Evolutionary conservation across 2,113 vertebrate genomes (phyloP).

Genomic region (Thalassarche chlororhynchos): DNA sequence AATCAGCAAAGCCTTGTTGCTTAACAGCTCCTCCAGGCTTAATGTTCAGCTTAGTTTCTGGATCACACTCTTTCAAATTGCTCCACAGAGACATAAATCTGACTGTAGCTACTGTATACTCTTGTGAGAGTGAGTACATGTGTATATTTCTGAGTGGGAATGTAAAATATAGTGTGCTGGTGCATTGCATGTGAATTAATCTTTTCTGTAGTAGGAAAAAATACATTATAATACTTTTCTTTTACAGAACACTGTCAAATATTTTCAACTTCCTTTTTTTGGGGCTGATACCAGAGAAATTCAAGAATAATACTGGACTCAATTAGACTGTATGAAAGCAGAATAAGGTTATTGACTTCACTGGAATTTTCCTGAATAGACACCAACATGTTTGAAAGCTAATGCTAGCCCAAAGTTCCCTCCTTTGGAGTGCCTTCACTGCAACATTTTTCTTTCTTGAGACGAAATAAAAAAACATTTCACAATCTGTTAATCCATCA

Average conservation of each 20-base stretch:
- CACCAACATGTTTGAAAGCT: neutral
- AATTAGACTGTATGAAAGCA: neutral
- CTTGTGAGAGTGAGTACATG: constrained; percentile 28
- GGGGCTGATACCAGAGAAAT: neutral
- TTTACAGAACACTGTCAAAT: neutral
- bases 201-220: neutral
- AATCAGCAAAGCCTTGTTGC: constrained; percentile 56
- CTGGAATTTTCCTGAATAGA: neutral
- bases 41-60: constrained; percentile 55
- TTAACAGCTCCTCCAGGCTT: constrained; percentile 63
- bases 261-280: neutral
- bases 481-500: neutral
- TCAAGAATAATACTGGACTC: neutral
- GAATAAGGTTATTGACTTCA: neutral
- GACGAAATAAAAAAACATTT: neutral
- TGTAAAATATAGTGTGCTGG: neutral
- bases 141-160: constrained; percentile 22
- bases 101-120: constrained; percentile 45
- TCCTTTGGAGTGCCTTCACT: neutral
- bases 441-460: neutral
- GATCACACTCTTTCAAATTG: constrained; percentile 60
- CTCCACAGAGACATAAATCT: constrained; percentile 62
- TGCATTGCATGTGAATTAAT: neutral
- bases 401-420: neutral
- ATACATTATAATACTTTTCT: neutral